Conservation (phyloP, 37 sponge, comb jelly and placozoan species). For the Amphimedon queenslandica region DNA sequence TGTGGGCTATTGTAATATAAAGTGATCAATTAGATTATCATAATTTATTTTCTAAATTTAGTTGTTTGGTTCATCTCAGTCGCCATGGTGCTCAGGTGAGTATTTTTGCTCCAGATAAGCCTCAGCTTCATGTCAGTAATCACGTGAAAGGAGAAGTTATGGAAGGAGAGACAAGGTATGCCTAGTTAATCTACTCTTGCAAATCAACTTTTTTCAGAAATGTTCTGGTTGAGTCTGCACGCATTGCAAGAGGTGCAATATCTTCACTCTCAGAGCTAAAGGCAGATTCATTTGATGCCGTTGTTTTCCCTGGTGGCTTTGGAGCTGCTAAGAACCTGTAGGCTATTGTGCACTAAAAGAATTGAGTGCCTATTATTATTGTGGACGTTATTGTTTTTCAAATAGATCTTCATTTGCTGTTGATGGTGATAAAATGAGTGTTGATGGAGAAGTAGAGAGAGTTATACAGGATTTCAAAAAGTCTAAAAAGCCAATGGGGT, state of each 20-base stretch:
- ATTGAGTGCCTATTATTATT: not conserved
- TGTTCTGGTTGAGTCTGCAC: slow-evolving; percentile 83
- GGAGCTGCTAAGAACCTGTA: slow-evolving; percentile 95
- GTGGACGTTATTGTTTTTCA: not conserved
- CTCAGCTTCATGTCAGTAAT: slow-evolving; percentile 81
- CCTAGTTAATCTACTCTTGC: not conserved
- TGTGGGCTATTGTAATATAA: not conserved
- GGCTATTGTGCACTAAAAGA: not conserved
- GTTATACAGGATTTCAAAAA: slow-evolving; percentile 57
- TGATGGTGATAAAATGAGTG: slow-evolving; percentile 57
- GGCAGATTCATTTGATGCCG: slow-evolving; percentile 48
- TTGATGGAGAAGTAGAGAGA: slow-evolving; percentile 58
- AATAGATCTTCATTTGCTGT: slow-evolving; percentile 64
- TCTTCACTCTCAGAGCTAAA: slow-evolving; percentile 44
- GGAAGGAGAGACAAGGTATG: slow-evolving; percentile 39
- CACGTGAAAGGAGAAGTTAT: slow-evolving; percentile 66
- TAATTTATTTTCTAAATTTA: not conserved
- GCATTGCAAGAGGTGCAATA: slow-evolving; percentile 86
- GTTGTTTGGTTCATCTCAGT: slow-evolving; percentile 67
- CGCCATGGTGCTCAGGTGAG: slow-evolving; percentile 51
- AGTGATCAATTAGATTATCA: not conserved
- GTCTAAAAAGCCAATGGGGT: slow-evolving; percentile 84
- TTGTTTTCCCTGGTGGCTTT: slow-evolving; percentile 89
- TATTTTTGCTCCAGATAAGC: slow-evolving; percentile 81
- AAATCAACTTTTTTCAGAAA: slow-evolving; percentile 38